These are phyloP conservation scores for Magallana ariakensis DNA, from an alignment of 1,140 invertebrate species.

Conservation along the genomic window DNA sequence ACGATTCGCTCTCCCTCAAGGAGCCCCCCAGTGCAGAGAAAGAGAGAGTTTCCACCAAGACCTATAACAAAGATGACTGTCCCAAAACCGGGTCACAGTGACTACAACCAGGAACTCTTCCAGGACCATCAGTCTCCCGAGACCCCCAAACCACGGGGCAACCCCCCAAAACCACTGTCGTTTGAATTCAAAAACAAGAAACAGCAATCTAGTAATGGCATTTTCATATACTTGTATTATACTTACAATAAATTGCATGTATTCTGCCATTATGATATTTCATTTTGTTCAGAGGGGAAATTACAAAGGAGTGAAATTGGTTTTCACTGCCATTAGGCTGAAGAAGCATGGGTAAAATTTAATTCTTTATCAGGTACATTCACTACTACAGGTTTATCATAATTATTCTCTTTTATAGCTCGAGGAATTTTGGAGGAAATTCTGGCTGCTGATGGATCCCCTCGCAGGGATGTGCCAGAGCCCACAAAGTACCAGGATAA, in stretches of 20 bases:
- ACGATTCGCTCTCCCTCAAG: constrained; percentile 30
- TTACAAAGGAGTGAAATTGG: too few species aligned
- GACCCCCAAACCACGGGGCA: constrained; percentile 63
- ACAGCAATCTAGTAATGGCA: constrained; percentile 16
- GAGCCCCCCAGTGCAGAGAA: constrained; percentile 25
- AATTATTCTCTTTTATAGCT: constrained; percentile 4
- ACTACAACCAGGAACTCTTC: not conserved
- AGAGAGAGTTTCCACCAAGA: constrained; percentile 29
- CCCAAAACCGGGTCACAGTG: not conserved
- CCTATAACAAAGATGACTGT: constrained; percentile 47
- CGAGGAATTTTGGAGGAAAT: constrained; percentile 64
- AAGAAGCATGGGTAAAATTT: too few species aligned
- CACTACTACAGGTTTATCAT: too few species aligned
- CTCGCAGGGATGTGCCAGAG: constrained; percentile 49
- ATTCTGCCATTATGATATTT: too few species aligned
- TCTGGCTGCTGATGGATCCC: constrained; percentile 59
- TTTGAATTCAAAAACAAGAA: constrained; percentile 49
- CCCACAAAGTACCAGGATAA: constrained; percentile 32
- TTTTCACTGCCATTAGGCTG: too few species aligned
- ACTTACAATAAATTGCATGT: not conserved
- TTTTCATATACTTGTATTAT: not conserved
- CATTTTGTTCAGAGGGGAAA: too few species aligned
- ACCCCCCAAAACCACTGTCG: constrained; percentile 59
- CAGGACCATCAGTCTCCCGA: constrained; percentile 42
- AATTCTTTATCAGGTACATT: too few species aligned